Evolutionary conservation across 2,113 vertebrate genomes (phyloP).

Genomic region (Zosterops lateralis): DNA sequence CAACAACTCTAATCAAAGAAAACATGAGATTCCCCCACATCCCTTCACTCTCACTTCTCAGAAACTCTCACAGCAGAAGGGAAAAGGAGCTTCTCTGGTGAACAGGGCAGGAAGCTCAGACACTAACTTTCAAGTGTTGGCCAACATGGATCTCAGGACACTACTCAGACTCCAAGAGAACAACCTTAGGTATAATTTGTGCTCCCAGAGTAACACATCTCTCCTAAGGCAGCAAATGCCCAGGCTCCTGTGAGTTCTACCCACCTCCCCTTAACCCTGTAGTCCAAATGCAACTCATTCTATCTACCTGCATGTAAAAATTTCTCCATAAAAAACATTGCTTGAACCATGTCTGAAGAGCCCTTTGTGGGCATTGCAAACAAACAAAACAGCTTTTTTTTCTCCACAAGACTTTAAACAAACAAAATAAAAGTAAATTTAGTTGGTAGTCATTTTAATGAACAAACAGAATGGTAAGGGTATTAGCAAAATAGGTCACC

Average conservation of each 20-base stretch:
- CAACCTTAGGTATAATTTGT: neutral
- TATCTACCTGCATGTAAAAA: too few species aligned
- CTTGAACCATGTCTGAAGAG: neutral
- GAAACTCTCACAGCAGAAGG: neutral
- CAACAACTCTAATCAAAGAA: neutral
- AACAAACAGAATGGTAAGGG: neutral
- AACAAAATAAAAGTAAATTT: neutral
- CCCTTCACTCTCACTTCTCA: neutral
- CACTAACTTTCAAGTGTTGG: neutral
- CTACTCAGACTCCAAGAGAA: neutral
- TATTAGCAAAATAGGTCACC: constrained; percentile 29
- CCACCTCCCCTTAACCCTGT: neutral
- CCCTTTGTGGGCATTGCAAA: neutral
- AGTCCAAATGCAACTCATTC: neutral
- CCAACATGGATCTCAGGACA: neutral
- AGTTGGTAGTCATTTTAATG: neutral
- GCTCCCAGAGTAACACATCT: neutral
- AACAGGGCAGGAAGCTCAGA: accelerated
- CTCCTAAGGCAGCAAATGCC: neutral
- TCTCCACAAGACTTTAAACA: neutral
- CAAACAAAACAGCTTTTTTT: neutral
- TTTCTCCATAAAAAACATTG: neutral
- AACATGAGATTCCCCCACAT: accelerated
- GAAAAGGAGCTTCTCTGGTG: neutral
- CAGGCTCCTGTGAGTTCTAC: neutral